A percentile compares a stretch with the other conserved stretches of the same genome.
Conservation (phyloP, 1,140 invertebrate species). For the Drosophila navojoa region DNA sequence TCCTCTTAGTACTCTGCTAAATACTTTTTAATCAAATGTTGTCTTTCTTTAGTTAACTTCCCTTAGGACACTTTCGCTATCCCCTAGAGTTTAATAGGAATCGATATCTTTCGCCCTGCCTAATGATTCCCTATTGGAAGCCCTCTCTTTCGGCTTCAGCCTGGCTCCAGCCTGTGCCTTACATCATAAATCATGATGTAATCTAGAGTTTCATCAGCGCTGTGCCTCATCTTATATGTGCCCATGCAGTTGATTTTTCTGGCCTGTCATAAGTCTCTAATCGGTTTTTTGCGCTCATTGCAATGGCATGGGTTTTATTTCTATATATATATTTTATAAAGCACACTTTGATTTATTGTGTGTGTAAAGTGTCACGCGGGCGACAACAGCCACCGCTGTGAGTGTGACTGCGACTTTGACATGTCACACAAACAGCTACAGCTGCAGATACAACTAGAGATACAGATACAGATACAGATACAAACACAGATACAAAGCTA, state of each 20-base stretch:
- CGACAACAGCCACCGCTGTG: slow-evolving; percentile 73
- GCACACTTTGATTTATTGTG: slow-evolving; percentile 72
- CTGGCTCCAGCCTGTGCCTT: neutral
- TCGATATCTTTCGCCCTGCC: too few species aligned
- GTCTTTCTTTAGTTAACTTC: too few species aligned
- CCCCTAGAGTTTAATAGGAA: too few species aligned
- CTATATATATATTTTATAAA: slow-evolving; percentile 12
- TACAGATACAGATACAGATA: slow-evolving; percentile 12
- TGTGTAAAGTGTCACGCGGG: slow-evolving; percentile 78
- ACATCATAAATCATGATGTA: slow-evolving; percentile 36
- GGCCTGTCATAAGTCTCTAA: slow-evolving; percentile 29
- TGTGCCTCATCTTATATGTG: neutral
- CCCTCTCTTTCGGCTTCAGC: neutral
- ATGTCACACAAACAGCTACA: slow-evolving; percentile 48
- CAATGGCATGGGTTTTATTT: slow-evolving; percentile 13
- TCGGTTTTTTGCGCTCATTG: slow-evolving; percentile 32
- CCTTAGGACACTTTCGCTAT: too few species aligned
- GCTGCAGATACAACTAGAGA: neutral
- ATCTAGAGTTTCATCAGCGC: slow-evolving; percentile 26
- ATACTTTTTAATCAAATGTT: too few species aligned
- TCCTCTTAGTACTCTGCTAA: too few species aligned
- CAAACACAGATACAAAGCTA: slow-evolving; percentile 12
- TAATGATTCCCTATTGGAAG: too few species aligned
- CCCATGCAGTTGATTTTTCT: slow-evolving; percentile 1
- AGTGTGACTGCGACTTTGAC: slow-evolving; percentile 50